Evolutionary conservation across 2,888 invertebrate genomes (phyloP), one percentile per base, ranked within the genome.

Genomic region (Cloeon dipterum): DNA sequence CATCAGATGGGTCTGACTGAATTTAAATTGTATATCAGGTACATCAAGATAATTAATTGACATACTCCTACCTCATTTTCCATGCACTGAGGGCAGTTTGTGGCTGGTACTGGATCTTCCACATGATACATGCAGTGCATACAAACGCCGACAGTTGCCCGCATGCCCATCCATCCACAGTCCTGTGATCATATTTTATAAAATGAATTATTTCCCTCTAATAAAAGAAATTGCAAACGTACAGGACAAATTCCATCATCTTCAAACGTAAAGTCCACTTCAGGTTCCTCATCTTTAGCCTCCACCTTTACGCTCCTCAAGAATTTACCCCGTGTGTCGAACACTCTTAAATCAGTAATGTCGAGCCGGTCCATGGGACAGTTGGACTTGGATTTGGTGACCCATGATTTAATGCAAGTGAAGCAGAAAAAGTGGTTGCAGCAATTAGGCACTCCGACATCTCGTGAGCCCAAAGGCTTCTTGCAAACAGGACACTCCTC

Each of bases 121-220:
- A 14, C 13, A 14, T 29, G 29, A n/a, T 14, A 29, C 29, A 29
- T 29, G 14, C 29, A 29, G 29, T 29, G 29, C n/a, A 29, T 29
- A 16, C 29, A 29, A 8, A 29, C 29, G 5, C 29, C 29, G n/a
- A 29, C 16, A 7, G 29, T 14, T 7, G 29, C 13, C 8, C 29
- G n/a, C n/a, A 29, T 29, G 29, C 29, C 29, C n/a, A 29, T 29
- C 29, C 29, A 29, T 14, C 29, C 29, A 29, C 29, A 29, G 29
- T 29, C 29, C 29, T 29, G 29, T 29, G 29, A 29, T n/a, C 29
- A 29, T 16, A n/a, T 29, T 29, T 8, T 5, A n/a, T 7, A 29
- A 29, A 29, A n/a, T n/a, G 5, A 29, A 14, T 7, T n/a, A 14
- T 16, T 14, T n/a, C 10, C 21, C 21, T 21, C 10, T 10, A 21